Conservation (phyloP, 2,797 vertebrate species). For the Sphenodon punctatus region DNA sequence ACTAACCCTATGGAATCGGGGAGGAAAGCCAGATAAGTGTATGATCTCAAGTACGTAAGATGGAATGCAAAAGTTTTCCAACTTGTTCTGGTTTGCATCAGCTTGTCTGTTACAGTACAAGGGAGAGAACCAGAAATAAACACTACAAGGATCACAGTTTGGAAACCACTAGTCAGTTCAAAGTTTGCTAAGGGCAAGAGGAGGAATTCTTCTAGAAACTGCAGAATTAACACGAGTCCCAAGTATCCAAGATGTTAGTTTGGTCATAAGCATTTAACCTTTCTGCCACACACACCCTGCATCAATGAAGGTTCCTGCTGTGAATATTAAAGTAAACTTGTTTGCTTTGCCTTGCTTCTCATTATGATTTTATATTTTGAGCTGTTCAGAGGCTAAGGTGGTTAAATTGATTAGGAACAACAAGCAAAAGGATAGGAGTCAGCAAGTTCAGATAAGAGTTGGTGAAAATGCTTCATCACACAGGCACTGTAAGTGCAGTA, state of each 20-base stretch:
- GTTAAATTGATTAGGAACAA: neutral
- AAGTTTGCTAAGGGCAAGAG: neutral
- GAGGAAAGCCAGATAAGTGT: neutral
- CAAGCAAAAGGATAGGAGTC: neutral
- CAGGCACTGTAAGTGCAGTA: neutral
- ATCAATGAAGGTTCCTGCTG: too few species aligned
- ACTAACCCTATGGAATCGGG: neutral
- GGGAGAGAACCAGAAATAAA: neutral
- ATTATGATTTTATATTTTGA: neutral
- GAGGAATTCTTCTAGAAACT: neutral
- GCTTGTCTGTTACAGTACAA: neutral
- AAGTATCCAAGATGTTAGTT: neutral
- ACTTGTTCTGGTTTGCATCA: neutral
- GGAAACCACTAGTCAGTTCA: neutral
- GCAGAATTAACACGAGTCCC: neutral
- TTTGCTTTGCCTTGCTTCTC: neutral
- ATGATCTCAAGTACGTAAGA: neutral
- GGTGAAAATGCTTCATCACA: neutral
- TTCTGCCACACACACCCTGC: neutral
- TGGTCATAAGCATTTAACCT: neutral
- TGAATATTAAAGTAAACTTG: accelerated
- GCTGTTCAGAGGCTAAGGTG: accelerated
- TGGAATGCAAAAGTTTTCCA: neutral
- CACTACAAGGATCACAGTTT: neutral
- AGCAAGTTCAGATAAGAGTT: neutral